A percentile compares a stretch with the other conserved stretches of the same genome.
These are phyloP conservation scores for Cyprinodon tularosa DNA, from an alignment of 2,113 vertebrate species.

Conservation along the genomic window DNA sequence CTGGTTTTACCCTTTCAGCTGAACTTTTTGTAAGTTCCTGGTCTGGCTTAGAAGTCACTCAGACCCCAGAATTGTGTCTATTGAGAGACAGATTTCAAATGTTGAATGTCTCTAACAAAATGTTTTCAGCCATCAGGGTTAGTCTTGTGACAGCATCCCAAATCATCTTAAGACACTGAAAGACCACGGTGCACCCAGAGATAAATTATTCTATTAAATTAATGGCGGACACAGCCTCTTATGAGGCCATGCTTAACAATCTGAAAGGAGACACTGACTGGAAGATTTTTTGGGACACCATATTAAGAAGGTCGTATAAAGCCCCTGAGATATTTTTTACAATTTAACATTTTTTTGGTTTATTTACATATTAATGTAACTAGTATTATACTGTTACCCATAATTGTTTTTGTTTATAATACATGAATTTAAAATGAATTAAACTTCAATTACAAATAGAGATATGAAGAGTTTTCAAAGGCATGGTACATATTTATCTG, in stretches of 20 bases:
- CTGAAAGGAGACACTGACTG: not conserved
- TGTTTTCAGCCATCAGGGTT: not conserved
- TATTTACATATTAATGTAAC: too few species aligned
- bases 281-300: not conserved
- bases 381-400: too few species aligned
- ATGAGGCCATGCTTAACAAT: not conserved
- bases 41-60: not conserved
- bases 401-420: too few species aligned
- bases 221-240: not conserved
- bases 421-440: too few species aligned
- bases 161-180: not conserved
- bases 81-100: not conserved
- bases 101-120: not conserved
- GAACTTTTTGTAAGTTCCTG: not conserved
- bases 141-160: not conserved
- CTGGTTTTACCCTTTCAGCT: too few species aligned
- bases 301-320: too few species aligned
- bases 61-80: not conserved
- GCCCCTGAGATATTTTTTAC: too few species aligned
- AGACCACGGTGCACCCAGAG: not conserved
- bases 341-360: too few species aligned
- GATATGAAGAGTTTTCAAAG: not conserved
- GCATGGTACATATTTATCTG: not conserved
- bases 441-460: too few species aligned
- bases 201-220: not conserved